A percentile compares a stretch with the other conserved stretches of the same genome.
These are phyloP conservation scores for Dendroctonus valens DNA, from an alignment of 1,140 invertebrate genomes.

Conservation along the genomic window DNA sequence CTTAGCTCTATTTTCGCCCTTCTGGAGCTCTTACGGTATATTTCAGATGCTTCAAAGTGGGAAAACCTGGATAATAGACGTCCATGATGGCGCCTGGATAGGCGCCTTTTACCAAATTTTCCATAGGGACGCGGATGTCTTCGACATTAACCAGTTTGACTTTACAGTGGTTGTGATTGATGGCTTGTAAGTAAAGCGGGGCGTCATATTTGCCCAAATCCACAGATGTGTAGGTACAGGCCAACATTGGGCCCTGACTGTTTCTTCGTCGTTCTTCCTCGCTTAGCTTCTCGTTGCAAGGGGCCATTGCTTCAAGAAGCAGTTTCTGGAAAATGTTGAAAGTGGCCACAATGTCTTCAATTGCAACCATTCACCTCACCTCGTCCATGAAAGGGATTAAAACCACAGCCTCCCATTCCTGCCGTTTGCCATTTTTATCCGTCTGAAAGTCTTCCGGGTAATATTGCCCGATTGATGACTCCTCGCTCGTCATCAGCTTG, in stretches of 20 bases:
- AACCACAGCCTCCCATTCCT: slow-evolving; percentile 98
- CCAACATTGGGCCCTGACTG: slow-evolving; percentile 78
- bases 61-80: slow-evolving; percentile 85
- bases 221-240: slow-evolving; percentile 68
- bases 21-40: slow-evolving; percentile 62
- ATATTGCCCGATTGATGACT: slow-evolving; percentile 84
- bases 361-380: slow-evolving; percentile 46
- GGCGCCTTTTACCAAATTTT: slow-evolving; percentile 71
- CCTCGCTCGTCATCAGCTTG: slow-evolving; percentile 74
- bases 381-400: slow-evolving; percentile 97
- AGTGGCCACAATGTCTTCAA: background rate
- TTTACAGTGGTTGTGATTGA: slow-evolving; percentile 60
- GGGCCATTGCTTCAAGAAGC: slow-evolving; percentile 75
- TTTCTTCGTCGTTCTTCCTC: slow-evolving; percentile 76
- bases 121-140: slow-evolving; percentile 61
- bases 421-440: slow-evolving; percentile 89
- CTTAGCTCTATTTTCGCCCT: background rate
- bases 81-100: slow-evolving; percentile 67
- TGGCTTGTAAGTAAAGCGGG: slow-evolving; percentile 66
- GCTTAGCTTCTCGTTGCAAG: slow-evolving; percentile 66
- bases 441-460: slow-evolving; percentile 90
- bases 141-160: slow-evolving; percentile 55
- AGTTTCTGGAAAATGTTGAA: slow-evolving; percentile 53
- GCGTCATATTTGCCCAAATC: slow-evolving; percentile 57
- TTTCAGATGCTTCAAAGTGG: slow-evolving; percentile 79